Evolutionary conservation across 2,888 invertebrate genomes (phyloP).

Genomic region (Melikaiella ostensackeni): DNA sequence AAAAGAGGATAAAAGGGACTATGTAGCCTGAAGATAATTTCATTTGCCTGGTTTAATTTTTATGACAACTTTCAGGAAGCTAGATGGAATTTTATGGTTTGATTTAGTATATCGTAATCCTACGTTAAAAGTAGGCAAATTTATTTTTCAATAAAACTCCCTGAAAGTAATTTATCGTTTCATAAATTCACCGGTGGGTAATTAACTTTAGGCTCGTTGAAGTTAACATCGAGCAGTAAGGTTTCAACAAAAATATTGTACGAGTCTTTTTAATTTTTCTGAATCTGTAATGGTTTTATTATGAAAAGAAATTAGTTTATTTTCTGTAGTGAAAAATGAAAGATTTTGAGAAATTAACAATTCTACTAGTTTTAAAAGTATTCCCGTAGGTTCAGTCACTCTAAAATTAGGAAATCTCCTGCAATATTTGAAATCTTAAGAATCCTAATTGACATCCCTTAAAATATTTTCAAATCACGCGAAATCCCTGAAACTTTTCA

Average conservation of each 20-base stretch:
- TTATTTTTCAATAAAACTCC: not conserved
- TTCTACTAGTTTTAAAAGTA: no score
- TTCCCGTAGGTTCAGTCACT: no score
- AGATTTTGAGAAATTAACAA: no score
- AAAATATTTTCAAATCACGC: no score
- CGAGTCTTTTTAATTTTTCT: no score
- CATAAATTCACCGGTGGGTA: not conserved
- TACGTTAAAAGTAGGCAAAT: not conserved
- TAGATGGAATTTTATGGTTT: not conserved
- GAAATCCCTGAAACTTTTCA: no score
- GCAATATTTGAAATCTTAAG: no score
- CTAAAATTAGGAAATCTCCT: no score
- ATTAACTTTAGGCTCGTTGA: not conserved
- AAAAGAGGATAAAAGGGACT: not conserved
- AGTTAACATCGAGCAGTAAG: not conserved
- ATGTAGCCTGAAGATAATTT: constrained; percentile 15
- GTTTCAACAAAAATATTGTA: not conserved
- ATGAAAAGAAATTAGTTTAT: no score
- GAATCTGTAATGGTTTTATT: no score
- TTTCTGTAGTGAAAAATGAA: no score
- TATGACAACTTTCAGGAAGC: constrained; percentile 25
- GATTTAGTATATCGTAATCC: not conserved
- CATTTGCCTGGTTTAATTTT: constrained; percentile 13
- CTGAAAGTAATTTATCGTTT: not conserved
- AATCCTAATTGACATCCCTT: no score